Conservation (phyloP, 2,888 invertebrate species). For the Isoperla grammatica region DNA sequence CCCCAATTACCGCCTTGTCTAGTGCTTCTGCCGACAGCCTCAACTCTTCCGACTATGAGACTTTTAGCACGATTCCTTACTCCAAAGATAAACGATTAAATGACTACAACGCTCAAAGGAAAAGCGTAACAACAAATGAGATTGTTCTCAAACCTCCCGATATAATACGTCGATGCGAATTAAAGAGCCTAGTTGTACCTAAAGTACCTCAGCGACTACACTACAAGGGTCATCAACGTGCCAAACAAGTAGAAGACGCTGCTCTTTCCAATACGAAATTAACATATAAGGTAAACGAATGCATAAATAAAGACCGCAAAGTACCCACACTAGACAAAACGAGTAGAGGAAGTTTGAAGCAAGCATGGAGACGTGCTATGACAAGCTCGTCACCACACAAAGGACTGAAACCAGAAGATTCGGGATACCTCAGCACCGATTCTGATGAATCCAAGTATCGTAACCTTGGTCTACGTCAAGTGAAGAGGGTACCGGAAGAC, state of each 20-base stretch:
- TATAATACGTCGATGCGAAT: too few species aligned
- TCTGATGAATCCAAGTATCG: slow-evolving; percentile 47
- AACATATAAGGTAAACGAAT: too few species aligned
- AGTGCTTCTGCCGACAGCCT: slow-evolving; percentile 50
- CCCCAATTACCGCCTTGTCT: slow-evolving; percentile 39
- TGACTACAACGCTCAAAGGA: too few species aligned
- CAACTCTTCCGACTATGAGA: slow-evolving; percentile 49
- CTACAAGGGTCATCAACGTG: too few species aligned
- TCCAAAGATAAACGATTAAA: slow-evolving; percentile 5
- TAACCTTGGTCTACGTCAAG: background rate
- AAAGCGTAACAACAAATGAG: too few species aligned
- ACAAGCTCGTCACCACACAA: slow-evolving; percentile 39
- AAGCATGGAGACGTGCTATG: slow-evolving; percentile 38
- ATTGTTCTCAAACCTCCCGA: too few species aligned
- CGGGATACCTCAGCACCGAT: slow-evolving; percentile 81
- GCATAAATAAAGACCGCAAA: too few species aligned
- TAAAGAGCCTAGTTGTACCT: too few species aligned
- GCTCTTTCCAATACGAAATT: too few species aligned
- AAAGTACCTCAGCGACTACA: too few species aligned
- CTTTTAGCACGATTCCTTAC: slow-evolving; percentile 35
- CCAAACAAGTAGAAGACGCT: too few species aligned
- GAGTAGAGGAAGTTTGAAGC: slow-evolving; percentile 36
- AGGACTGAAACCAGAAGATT: slow-evolving; percentile 60
- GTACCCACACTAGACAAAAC: slow-evolving; percentile 28
- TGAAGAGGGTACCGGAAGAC: slow-evolving; percentile 36